These are phyloP conservation scores for Fragum fragum DNA, from an alignment of 2,888 invertebrate species.

Conservation along the genomic window DNA sequence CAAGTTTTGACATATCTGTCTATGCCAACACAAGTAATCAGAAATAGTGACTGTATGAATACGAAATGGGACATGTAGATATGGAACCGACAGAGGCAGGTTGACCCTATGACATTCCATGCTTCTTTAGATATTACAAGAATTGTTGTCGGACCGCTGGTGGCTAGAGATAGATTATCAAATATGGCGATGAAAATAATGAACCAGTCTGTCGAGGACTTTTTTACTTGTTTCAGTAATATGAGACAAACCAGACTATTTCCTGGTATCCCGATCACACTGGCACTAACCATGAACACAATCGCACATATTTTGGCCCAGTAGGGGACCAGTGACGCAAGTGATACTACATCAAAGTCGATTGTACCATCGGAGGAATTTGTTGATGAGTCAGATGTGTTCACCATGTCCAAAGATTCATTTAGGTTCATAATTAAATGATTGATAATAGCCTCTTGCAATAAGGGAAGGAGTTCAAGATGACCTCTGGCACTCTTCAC, in stretches of 20 bases:
- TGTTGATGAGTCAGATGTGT: too few relatives aligned
- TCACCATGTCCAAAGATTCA: too few relatives aligned
- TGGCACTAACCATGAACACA: neutral
- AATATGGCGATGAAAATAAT: neutral
- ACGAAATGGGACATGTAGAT: neutral
- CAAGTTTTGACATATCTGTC: conserved; percentile 9
- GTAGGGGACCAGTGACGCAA: neutral
- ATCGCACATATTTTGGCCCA: neutral
- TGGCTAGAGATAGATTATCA: neutral
- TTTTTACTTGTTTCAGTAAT: neutral
- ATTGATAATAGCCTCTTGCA: too few relatives aligned
- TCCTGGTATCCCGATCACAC: neutral
- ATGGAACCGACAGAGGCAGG: neutral
- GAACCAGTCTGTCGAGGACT: conserved; percentile 1
- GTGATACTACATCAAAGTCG: neutral
- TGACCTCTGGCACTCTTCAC: too few relatives aligned
- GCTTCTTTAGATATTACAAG: neutral
- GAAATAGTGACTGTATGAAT: neutral
- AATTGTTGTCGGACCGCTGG: neutral
- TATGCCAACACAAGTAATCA: neutral
- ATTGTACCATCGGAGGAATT: neutral
- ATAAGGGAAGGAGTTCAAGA: too few relatives aligned
- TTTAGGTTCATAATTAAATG: too few relatives aligned
- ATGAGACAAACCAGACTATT: neutral
- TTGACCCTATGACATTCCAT: neutral